phyloP scores from a whole-genome alignment of 1,140 invertebrate genomes.

The Drosophila virilis region DNA sequence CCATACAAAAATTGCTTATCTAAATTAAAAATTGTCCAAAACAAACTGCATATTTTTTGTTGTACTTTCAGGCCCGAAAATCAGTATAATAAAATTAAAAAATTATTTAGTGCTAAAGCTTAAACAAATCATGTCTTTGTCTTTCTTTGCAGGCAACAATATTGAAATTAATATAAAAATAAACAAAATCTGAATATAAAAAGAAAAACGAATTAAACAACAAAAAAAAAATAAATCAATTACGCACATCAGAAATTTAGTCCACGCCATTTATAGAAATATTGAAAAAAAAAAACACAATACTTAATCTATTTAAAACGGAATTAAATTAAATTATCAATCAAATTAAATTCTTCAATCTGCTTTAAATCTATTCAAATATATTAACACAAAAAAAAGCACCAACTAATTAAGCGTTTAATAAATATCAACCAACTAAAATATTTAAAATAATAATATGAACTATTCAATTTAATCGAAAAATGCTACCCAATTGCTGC shows the following conservation, averaged over 20 bases:
- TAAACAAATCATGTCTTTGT: background rate
- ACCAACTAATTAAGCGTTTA: background rate
- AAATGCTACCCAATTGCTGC: constrained; percentile 5
- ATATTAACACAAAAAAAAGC: background rate
- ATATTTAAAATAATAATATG: background rate
- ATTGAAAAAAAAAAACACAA: background rate
- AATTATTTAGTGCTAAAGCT: too few relatives aligned
- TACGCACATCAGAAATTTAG: background rate
- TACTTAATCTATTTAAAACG: background rate
- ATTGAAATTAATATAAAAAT: background rate
- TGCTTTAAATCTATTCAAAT: background rate
- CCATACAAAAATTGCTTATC: too few relatives aligned
- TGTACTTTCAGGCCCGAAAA: too few relatives aligned
- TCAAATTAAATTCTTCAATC: background rate
- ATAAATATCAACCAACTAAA: background rate
- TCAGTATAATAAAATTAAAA: too few relatives aligned
- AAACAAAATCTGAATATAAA: background rate
- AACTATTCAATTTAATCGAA: constrained; percentile 3
- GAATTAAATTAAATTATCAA: background rate
- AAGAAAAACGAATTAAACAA: background rate
- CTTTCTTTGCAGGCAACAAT: constrained; percentile 27
- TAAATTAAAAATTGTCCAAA: too few relatives aligned
- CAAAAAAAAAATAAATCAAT: background rate
- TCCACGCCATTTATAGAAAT: background rate
- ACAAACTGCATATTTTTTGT: too few relatives aligned